These are phyloP conservation scores for Oceanodroma leucorhoa DNA, from an alignment of 2,797 vertebrate genomes.

Conservation along the genomic window DNA sequence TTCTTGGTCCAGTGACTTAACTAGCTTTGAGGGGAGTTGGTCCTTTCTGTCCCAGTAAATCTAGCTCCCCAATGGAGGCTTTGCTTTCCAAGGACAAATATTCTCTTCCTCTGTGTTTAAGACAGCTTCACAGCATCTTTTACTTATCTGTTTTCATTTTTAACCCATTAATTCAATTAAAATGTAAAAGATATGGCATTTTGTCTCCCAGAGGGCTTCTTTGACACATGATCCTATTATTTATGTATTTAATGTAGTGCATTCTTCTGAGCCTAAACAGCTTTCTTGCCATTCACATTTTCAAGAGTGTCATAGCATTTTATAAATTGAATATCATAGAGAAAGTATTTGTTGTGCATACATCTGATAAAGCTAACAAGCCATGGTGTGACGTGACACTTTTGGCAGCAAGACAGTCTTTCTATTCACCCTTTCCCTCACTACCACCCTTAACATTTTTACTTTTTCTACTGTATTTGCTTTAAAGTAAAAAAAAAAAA, in stretches of 20 bases:
- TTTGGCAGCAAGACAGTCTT: not conserved
- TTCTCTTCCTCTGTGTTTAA: not conserved
- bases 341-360: not conserved
- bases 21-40: not conserved
- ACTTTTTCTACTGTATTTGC: not conserved
- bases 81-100: not conserved
- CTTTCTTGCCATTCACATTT: not conserved
- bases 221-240: not conserved
- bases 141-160: not conserved
- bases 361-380: not conserved
- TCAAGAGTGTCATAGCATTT: not conserved
- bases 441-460: not conserved
- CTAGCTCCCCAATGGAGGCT: not conserved
- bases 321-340: not conserved
- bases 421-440: not conserved
- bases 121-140: not conserved
- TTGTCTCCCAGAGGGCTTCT: not conserved
- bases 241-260: not conserved
- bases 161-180: not conserved
- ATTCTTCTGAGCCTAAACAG: not conserved
- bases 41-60: not conserved
- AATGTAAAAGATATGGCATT: not conserved
- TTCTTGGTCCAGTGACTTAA: not conserved
- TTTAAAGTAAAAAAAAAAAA: not conserved
- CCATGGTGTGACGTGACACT: not conserved